Percentiles rank a stretch among this genome's conserved stretches.
Evolutionary conservation across 1,140 invertebrate species (phyloP).

Genomic region (Dinoponera quadriceps): DNA sequence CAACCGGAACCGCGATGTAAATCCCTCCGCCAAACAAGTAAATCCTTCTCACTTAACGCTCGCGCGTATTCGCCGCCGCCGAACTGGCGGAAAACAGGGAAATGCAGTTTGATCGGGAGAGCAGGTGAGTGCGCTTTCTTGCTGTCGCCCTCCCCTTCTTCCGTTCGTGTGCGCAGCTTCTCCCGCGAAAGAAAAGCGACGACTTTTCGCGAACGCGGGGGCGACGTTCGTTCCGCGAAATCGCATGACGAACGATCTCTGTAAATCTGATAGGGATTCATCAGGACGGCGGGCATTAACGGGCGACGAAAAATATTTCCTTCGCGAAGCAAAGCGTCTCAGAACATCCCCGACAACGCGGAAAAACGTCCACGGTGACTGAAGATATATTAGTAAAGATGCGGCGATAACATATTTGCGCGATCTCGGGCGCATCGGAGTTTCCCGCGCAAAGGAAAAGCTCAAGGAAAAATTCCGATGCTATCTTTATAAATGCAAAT

Average conservation of each 20-base stretch:
- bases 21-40: slow-evolving; percentile 51
- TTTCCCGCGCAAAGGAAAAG: neutral
- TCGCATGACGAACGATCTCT: neutral
- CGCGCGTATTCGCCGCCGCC: slow-evolving; percentile 8
- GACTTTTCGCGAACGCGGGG: neutral
- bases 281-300: neutral
- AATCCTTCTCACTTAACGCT: slow-evolving; percentile 57
- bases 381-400: neutral
- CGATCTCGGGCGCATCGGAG: neutral
- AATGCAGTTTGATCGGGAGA: slow-evolving; percentile 33
- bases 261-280: neutral
- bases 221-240: slow-evolving; percentile 13
- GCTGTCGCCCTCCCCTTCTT: neutral
- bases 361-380: neutral
- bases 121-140: slow-evolving; percentile 26
- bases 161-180: no score
- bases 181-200: neutral
- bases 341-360: neutral
- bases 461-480: neutral
- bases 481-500: slow-evolving; percentile 7
- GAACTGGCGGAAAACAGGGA: slow-evolving; percentile 26
- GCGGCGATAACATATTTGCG: neutral
- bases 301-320: neutral
- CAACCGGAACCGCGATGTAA: slow-evolving; percentile 49
- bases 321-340: neutral